phyloP scores from a whole-genome alignment of 2,113 vertebrate species.

The Sebastes fasciatus region DNA sequence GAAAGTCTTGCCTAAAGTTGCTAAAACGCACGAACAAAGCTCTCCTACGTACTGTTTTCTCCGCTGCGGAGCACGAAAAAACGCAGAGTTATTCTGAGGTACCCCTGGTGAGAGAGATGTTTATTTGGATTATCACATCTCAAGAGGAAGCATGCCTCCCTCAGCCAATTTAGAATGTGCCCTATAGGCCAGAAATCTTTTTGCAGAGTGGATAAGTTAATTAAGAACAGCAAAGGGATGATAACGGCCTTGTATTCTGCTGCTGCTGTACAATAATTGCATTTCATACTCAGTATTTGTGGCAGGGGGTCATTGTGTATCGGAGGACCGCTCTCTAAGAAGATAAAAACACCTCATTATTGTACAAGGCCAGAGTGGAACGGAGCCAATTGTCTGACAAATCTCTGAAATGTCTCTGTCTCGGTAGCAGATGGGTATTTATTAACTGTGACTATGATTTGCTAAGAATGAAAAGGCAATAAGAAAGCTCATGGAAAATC shows the following conservation, averaged over 20 bases:
- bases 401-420: slow-evolving; percentile 12
- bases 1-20: slow-evolving; percentile 39
- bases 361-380: slow-evolving; percentile 24
- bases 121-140: slow-evolving; percentile 69
- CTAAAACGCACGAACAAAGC: slow-evolving; percentile 57
- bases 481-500: background rate
- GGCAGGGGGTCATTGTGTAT: slow-evolving; percentile 58
- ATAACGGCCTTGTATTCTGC: slow-evolving; percentile 67
- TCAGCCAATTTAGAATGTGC: slow-evolving; percentile 67
- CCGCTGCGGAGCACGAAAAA: slow-evolving; percentile 5
- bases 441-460: background rate
- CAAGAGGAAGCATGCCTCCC: slow-evolving; percentile 58
- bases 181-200: slow-evolving; percentile 61
- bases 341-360: slow-evolving; percentile 60
- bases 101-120: slow-evolving; percentile 53
- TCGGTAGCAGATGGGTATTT: slow-evolving; percentile 13
- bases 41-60: slow-evolving; percentile 6
- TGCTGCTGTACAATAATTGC: slow-evolving; percentile 69
- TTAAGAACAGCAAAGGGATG: slow-evolving; percentile 66
- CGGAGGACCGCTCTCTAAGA: slow-evolving; percentile 29
- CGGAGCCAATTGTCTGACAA: slow-evolving; percentile 29
- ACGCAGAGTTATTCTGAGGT: slow-evolving; percentile 48
- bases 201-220: slow-evolving; percentile 75
- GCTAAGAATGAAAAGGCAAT: background rate
- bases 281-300: slow-evolving; percentile 59